Base-by-base conservation (phyloP, 1,140 invertebrate species). In the Telenomus remus region DNA sequence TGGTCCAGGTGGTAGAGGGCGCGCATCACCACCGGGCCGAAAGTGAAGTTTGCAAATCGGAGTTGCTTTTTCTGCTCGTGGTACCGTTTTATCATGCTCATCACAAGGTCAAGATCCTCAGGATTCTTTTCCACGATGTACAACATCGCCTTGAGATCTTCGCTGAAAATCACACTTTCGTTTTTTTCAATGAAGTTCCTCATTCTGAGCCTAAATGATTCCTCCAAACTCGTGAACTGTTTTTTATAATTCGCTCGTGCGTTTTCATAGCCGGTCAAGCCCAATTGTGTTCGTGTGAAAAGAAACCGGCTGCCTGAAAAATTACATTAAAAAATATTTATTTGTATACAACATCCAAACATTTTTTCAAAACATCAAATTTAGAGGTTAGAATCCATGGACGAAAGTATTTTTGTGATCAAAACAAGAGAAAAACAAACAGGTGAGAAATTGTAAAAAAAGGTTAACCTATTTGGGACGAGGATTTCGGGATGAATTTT, bases 11-110 rank as follows among this genome's bases (percentile, higher is more conserved):
- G 86, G 81, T 95, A 88, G 68, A 92, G 93, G 86, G 94, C 90
- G 76, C 95, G 89, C 94, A 97, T 95, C 0, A 94, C 89, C 8
- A 96, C 91, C 13, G 95, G 94, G 0, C 95, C 95, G 91, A 96
- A 96, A 8, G 92, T 83, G 87, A 92, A 96, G 73, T 89, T 92
- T 12, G 93, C 92, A 91, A 95, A 95, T 61, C 94, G 87, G 34
- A 93, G 79, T 68, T 93, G 90, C 56, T 91, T 90, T 70, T 92
- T 93, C 82, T 95, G 93, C n/a, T 85, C 79, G 75, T 94, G 91
- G 80, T 94, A 96, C 71, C 91, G 92, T 83, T 90, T 88, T 43
- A 94, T 84, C 93, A 95, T 94, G 68, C 91, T 88, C 4, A 87
- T 56, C 1, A 94, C 65, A n/a, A 95, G 80, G 1, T 91, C 79